Percentiles rank a stretch among this genome's conserved stretches.
These are phyloP conservation scores for Blastobasis adustella DNA, from an alignment of 2,888 invertebrate species.

Conservation along the genomic window DNA sequence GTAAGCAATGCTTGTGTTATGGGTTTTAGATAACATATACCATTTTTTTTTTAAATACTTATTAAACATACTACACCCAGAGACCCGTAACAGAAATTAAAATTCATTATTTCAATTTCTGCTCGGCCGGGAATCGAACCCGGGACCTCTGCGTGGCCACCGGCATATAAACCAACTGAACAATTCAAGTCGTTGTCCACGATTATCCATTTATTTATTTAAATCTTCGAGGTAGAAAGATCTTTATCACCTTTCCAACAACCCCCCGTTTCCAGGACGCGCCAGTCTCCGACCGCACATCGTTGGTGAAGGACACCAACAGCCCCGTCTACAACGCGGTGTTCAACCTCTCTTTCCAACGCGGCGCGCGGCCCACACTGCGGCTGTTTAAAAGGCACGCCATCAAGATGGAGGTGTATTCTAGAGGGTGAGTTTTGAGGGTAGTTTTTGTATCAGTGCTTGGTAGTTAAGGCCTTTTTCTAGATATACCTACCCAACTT, in stretches of 20 bases:
- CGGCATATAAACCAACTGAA: too few relatives aligned
- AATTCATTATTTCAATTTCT: too few relatives aligned
- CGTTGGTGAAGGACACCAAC: slow-evolving; percentile 86
- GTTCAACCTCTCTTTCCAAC: slow-evolving; percentile 85
- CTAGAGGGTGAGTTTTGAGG: slow-evolving; percentile 84
- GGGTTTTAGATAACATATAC: too few relatives aligned
- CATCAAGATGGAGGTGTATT: slow-evolving; percentile 93
- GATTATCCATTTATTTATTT: background rate
- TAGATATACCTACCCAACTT: too few relatives aligned
- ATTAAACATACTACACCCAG: too few relatives aligned
- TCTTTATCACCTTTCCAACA: background rate
- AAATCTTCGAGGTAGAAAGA: background rate
- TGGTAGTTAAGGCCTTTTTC: background rate
- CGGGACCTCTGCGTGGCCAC: too few relatives aligned
- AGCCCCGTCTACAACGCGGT: slow-evolving; percentile 92
- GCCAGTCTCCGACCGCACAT: slow-evolving; percentile 83
- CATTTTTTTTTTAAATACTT: too few relatives aligned
- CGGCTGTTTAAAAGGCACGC: slow-evolving; percentile 91
- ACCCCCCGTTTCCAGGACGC: slow-evolving; percentile 73
- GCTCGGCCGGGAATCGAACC: too few relatives aligned
- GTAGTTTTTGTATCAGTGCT: too few relatives aligned
- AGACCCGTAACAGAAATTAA: too few relatives aligned
- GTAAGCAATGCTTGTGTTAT: too few relatives aligned
- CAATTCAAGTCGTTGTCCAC: too few relatives aligned
- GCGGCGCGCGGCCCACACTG: slow-evolving; percentile 86